A percentile compares a stretch with the other conserved stretches of the same genome.
Conservation (phyloP, 2,888 invertebrate genomes). For the Chrysopilus asiliformis region DNA sequence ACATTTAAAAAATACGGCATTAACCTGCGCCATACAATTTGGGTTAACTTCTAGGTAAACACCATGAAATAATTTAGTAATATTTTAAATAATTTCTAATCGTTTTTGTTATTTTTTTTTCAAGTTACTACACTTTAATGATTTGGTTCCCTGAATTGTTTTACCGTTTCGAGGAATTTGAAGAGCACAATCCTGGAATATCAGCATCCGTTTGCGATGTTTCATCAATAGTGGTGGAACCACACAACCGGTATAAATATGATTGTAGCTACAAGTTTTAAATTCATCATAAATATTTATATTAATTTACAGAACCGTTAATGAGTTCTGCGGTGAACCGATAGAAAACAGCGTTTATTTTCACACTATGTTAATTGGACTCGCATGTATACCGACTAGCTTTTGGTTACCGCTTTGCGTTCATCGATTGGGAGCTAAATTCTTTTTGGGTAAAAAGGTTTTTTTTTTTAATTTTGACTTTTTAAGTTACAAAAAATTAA, state of each 20-base stretch:
- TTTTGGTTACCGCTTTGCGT: slow-evolving; percentile 66
- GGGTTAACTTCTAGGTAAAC: slow-evolving; percentile 60
- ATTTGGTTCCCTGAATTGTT: slow-evolving; percentile 87
- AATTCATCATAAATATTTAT: not conserved
- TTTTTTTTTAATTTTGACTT: no score
- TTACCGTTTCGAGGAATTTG: slow-evolving; percentile 67
- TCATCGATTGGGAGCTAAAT: slow-evolving; percentile 66
- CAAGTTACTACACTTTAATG: slow-evolving; percentile 83
- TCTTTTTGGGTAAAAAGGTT: slow-evolving; percentile 50
- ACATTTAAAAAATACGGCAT: slow-evolving; percentile 57
- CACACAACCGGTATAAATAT: slow-evolving; percentile 20
- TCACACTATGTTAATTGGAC: slow-evolving; percentile 65
- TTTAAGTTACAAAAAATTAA: no score
- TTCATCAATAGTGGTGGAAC: slow-evolving; percentile 46
- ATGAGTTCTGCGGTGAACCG: slow-evolving; percentile 40
- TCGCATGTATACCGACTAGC: slow-evolving; percentile 69
- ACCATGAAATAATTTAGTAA: not conserved
- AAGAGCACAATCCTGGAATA: slow-evolving; percentile 48
- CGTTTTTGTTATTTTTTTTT: no score
- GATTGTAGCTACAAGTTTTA: not conserved
- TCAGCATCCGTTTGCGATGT: slow-evolving; percentile 66
- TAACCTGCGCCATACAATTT: slow-evolving; percentile 71
- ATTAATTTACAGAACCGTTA: no score
- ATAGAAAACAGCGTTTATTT: slow-evolving; percentile 55
- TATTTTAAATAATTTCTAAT: no score